Evolutionary conservation across 2,113 vertebrate species (phyloP).

Genomic region (Saimiri boliviensis): DNA sequence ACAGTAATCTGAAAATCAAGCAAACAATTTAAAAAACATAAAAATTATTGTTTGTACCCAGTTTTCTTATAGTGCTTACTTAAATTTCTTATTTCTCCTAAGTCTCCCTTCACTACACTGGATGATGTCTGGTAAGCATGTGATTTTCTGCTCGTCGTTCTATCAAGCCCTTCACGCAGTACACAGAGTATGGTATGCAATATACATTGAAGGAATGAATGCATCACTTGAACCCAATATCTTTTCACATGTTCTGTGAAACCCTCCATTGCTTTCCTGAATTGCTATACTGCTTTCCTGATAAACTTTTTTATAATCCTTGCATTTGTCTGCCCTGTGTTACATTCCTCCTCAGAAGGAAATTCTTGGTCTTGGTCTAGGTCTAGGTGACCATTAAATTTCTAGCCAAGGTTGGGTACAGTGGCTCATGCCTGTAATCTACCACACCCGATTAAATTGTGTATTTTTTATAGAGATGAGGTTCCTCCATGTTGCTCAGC

Average conservation of each 20-base stretch:
- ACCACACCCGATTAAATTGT: too few species aligned
- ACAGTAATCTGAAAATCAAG: neutral
- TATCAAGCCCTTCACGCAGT: neutral
- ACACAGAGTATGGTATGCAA: accelerated
- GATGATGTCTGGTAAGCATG: neutral
- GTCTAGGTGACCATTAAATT: neutral
- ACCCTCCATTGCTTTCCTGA: neutral
- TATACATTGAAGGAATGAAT: neutral
- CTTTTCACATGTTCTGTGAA: neutral
- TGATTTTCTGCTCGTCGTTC: neutral
- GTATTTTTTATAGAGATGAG: too few species aligned
- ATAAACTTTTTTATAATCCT: neutral
- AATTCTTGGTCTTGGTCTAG: neutral
- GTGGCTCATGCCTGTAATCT: too few species aligned
- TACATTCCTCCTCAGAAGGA: neutral
- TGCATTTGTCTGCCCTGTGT: neutral
- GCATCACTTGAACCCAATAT: neutral
- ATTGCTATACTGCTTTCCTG: neutral
- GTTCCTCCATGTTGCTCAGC: too few species aligned
- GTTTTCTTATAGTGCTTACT: neutral
- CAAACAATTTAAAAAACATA: neutral
- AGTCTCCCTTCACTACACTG: neutral
- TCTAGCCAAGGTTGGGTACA: too few species aligned
- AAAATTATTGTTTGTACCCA: neutral
- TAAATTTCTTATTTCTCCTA: neutral